phyloP scores from a whole-genome alignment of 2,888 invertebrate genomes.

The Cheilosia pagana region DNA sequence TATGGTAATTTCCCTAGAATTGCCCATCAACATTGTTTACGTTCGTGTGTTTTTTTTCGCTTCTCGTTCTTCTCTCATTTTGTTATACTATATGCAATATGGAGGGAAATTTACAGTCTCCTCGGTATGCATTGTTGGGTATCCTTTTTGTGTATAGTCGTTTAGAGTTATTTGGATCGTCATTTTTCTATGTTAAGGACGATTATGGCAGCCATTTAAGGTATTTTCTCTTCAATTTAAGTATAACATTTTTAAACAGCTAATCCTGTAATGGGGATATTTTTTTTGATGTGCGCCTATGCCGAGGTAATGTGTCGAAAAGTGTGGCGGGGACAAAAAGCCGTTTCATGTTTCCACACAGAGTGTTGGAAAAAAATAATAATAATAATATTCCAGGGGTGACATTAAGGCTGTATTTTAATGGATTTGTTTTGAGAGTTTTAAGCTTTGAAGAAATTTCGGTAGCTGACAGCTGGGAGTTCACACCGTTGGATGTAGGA shows the following conservation, averaged over 20 bases:
- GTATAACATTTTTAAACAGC: slow-evolving; percentile 1
- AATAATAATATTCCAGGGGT: not conserved
- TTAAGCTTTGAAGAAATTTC: slow-evolving; percentile 25
- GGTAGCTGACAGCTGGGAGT: slow-evolving; percentile 19
- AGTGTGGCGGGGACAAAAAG: slow-evolving; percentile 1
- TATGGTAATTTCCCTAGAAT: slow-evolving; percentile 69
- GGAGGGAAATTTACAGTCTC: slow-evolving; percentile 16
- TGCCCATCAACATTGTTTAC: slow-evolving; percentile 70
- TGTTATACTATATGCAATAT: not conserved
- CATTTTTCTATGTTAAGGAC: slow-evolving; percentile 22
- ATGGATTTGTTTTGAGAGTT: slow-evolving; percentile 28
- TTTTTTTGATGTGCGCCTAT: slow-evolving; percentile 31
- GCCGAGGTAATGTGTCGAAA: slow-evolving; percentile 7
- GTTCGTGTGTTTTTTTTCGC: slow-evolving; percentile 28
- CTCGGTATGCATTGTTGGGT: slow-evolving; percentile 25
- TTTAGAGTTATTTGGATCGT: slow-evolving; percentile 8
- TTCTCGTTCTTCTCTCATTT: not conserved
- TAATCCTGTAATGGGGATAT: slow-evolving; percentile 59
- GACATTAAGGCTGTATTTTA: slow-evolving; percentile 9
- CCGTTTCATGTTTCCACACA: not conserved
- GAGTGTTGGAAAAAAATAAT: slow-evolving; percentile 10
- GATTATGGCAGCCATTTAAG: slow-evolving; percentile 41
- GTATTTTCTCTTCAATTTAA: slow-evolving; percentile 26
- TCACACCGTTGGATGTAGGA: not conserved
- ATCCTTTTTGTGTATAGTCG: not conserved